Evolutionary conservation across 2,797 vertebrate genomes (phyloP).

Genomic region (Zenarchopterus dispar): DNA sequence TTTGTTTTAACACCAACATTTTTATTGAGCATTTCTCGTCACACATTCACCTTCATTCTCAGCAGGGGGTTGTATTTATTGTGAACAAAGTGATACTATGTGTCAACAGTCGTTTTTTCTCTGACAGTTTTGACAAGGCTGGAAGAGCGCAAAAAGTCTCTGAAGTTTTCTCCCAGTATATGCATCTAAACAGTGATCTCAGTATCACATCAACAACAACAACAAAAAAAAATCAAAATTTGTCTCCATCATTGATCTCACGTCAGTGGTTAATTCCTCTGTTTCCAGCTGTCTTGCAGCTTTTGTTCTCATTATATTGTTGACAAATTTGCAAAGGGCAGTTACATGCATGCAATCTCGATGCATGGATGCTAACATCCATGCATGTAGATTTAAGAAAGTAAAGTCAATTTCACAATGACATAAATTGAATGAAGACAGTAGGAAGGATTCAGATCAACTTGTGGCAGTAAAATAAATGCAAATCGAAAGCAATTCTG

Average conservation of each 20-base stretch:
- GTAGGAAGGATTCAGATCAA: conserved; percentile 27
- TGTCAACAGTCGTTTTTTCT: background rate
- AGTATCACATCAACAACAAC: conserved; percentile 4
- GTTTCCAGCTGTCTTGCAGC: conserved; percentile 14
- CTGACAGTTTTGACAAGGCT: conserved; percentile 1
- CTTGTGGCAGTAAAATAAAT: conserved; percentile 27
- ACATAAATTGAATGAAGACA: conserved; percentile 24
- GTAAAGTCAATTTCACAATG: conserved; percentile 52
- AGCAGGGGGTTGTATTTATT: conserved; percentile 3
- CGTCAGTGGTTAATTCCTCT: conserved; percentile 10
- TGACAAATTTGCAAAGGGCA: conserved; percentile 16
- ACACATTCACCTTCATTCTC: conserved; percentile 1
- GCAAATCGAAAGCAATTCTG: conserved; percentile 15
- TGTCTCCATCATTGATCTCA: conserved; percentile 17
- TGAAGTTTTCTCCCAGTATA: conserved; percentile 1
- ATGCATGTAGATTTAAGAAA: conserved; percentile 30
- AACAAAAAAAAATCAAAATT: background rate
- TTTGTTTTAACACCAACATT: background rate
- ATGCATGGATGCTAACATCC: too few species aligned
- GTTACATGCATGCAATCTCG: too few species aligned
- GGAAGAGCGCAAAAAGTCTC: background rate
- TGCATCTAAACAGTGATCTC: conserved; percentile 5
- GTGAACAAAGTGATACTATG: background rate
- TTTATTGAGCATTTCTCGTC: too few species aligned
- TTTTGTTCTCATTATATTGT: conserved; percentile 26